These are phyloP conservation scores for Pachliopta kotzebuea DNA, from an alignment of 2,888 invertebrate genomes.

Conservation along the genomic window DNA sequence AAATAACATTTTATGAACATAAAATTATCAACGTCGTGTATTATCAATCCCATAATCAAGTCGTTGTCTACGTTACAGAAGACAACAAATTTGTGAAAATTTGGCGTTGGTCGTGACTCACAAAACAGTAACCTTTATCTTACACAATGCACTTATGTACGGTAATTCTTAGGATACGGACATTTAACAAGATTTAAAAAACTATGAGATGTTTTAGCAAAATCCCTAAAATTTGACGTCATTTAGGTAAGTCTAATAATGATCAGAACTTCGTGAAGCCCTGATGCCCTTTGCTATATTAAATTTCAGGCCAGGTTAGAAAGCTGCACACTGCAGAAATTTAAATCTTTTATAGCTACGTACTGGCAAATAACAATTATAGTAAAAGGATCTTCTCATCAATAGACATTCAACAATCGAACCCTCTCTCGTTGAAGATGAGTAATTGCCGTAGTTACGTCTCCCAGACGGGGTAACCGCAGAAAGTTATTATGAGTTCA, in stretches of 20 bases:
- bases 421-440: constrained; percentile 8
- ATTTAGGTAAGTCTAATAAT: too few species aligned
- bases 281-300: too few species aligned
- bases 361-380: neutral
- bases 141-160: constrained; percentile 14
- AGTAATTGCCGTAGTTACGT: constrained; percentile 16
- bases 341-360: too few species aligned
- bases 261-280: too few species aligned
- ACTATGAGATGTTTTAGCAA: too few species aligned
- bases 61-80: neutral
- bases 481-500: constrained; percentile 18
- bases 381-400: constrained; percentile 6
- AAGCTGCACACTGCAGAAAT: too few species aligned
- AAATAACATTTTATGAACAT: neutral
- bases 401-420: constrained; percentile 13
- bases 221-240: too few species aligned
- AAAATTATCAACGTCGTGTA: neutral
- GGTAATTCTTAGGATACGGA: neutral
- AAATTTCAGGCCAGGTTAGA: too few species aligned
- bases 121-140: constrained; percentile 22
- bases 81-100: neutral
- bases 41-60: neutral
- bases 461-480: constrained; percentile 20
- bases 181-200: neutral
- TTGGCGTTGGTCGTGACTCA: constrained; percentile 18